Conservation (phyloP, 1,140 invertebrate genomes). For the Drosophila pachea region DNA sequence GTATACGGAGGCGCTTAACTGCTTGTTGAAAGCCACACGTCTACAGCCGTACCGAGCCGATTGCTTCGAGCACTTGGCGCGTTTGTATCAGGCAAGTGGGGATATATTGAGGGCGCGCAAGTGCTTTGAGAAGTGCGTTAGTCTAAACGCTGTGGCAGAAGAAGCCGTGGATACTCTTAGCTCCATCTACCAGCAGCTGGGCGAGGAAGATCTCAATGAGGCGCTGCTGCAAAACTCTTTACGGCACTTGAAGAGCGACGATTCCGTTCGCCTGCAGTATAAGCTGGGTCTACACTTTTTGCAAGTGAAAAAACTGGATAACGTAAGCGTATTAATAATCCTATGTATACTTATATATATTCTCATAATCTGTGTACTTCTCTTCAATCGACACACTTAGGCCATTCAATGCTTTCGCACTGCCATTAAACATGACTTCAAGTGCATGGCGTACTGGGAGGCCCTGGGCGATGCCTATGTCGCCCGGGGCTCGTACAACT, state of each 20-base stretch:
- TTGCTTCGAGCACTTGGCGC: conserved; percentile 88
- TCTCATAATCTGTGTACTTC: not conserved
- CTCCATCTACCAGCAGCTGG: conserved; percentile 85
- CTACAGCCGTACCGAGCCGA: conserved; percentile 85
- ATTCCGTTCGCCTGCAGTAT: conserved; percentile 89
- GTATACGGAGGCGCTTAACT: conserved; percentile 82
- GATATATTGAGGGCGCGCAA: conserved; percentile 85
- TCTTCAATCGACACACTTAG: conserved; percentile 23
- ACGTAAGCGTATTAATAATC: conserved; percentile 70
- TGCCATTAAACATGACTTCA: conserved; percentile 86
- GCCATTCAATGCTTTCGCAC: conserved; percentile 88
- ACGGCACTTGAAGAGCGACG: conserved; percentile 79
- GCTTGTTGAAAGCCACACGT: conserved; percentile 87
- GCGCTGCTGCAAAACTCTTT: conserved; percentile 84
- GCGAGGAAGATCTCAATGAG: conserved; percentile 85
- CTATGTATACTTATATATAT: no score
- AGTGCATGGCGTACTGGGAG: conserved; percentile 89
- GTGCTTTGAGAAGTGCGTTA: conserved; percentile 91
- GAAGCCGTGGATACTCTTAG: conserved; percentile 87
- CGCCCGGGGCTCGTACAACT: conserved; percentile 88
- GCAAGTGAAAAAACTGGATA: conserved; percentile 84
- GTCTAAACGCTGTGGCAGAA: conserved; percentile 84
- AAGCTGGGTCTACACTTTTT: conserved; percentile 88
- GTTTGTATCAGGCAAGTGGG: conserved; percentile 84
- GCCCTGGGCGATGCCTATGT: conserved; percentile 93